phyloP scores from a whole-genome alignment of 2,113 vertebrate species.

The Varanus salvator region DNA sequence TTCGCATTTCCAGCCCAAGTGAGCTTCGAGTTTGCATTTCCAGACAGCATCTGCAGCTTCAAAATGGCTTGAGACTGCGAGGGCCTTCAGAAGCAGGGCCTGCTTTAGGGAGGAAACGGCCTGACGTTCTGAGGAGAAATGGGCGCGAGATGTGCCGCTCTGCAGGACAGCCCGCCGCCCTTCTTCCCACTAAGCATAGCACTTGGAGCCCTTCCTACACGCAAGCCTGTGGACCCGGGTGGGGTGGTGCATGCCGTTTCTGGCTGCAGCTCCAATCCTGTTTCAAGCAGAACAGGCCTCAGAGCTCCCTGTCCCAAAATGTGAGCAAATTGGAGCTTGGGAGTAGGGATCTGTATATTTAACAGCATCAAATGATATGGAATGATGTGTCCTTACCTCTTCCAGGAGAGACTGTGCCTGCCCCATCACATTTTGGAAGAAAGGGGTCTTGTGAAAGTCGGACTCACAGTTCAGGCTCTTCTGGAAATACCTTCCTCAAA shows the following conservation, averaged over 20 bases:
- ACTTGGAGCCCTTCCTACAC: neutral
- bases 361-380: neutral
- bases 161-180: no score
- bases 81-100: neutral
- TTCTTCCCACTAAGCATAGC: no score
- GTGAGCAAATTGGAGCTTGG: neutral
- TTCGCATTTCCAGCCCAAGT: no score
- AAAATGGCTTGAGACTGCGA: neutral
- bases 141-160: no score
- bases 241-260: neutral
- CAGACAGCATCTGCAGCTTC: no score
- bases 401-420: conserved; percentile 94
- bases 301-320: neutral
- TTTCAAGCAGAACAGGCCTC: no score
- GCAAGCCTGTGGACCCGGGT: neutral
- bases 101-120: neutral
- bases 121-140: no score
- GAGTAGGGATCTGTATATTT: neutral
- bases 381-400: conserved; percentile 29
- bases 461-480: conserved; percentile 93
- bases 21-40: no score
- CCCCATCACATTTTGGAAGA: conserved; percentile 99
- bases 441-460: conserved; percentile 94
- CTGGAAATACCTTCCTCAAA: conserved; percentile 88
- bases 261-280: no score